Evolutionary conservation across 2,888 invertebrate species (phyloP).

Genomic region (Nasonovia ribisnigri): DNA sequence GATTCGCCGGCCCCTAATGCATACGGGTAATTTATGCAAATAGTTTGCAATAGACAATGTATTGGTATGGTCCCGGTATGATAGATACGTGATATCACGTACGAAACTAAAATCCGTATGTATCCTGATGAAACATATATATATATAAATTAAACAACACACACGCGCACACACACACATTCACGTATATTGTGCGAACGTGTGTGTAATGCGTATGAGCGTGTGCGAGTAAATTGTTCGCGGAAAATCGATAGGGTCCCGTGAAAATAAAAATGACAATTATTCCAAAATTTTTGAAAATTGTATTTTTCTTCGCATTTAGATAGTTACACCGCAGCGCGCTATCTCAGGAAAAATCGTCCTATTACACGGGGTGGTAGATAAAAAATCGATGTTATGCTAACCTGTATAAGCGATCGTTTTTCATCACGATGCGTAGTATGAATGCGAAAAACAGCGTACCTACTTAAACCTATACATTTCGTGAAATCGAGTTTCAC

Average conservation of each 20-base stretch:
- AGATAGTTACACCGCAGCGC: not conserved
- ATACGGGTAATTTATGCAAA: conserved; percentile 39
- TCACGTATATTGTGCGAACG: not conserved
- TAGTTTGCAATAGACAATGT: conserved; percentile 47
- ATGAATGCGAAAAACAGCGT: not conserved
- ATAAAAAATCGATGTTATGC: not conserved
- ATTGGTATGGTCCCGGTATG: not conserved
- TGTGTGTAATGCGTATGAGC: not conserved
- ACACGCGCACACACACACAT: not conserved
- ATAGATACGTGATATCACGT: conserved; percentile 48
- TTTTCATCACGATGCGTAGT: not conserved
- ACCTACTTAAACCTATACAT: not conserved
- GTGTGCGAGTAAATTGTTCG: not conserved
- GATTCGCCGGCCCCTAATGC: not conserved
- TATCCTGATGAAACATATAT: not conserved
- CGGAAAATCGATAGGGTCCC: not conserved
- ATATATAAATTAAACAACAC: not conserved
- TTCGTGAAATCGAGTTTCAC: not conserved
- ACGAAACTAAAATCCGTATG: not conserved
- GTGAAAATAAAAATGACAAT: not conserved
- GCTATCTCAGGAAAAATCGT: not conserved
- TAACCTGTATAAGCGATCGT: not conserved
- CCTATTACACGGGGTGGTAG: not conserved
- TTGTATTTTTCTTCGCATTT: not conserved
- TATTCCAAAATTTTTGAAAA: not conserved